Base-by-base conservation (phyloP, 2,888 invertebrate species). In the Caenorhabditis auriculariae region DNA sequence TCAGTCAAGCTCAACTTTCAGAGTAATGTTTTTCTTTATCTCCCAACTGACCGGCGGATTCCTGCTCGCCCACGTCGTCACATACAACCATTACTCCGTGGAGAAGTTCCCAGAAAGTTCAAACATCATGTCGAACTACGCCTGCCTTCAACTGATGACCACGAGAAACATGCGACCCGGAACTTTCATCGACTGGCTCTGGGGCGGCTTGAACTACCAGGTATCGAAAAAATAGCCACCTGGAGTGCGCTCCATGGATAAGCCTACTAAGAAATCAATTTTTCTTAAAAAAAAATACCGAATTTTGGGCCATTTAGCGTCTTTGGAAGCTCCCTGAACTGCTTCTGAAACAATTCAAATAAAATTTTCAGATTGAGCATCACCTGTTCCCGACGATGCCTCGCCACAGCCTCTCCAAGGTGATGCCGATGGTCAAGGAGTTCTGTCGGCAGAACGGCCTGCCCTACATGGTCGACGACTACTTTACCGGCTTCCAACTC, bases 381-480 rank as follows among this genome's bases (percentile, higher is more conserved):
- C 78, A 77, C 52, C 57, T 77, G 42, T 78, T 78, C 71, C 78
- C 78, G 17, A 77, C 76, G 9, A 78, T 78, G 78, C 78, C 78
- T n/a, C 64, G 78, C 19, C 73, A 78, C 64, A 78, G 76, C 47
- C 61, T 78, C 41, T 65, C 58, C 42, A 71, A 69, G 46, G 76
- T 76, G 12, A 77, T 78, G 78, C 77, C 77, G 6, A 39, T 79
- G 45, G 78, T 80, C 3, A 74, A 78, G 54, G 55, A 76, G 23
- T 80, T 79, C 57, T 75, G 76, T 45, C 54, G 48, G 27, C 72
- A 75, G 35, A 74, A 80, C 64, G 69, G 72, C 19, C 58, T 80
- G 4, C 80, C 80, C 12, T 80, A 80, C 55, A 76, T 80, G 76
- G 79, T 77, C 19, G 79, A 80, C 58, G 80, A 77, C 53, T 80